A percentile compares a stretch with the other conserved stretches of the same genome.
phyloP scores from a whole-genome alignment of 2,888 invertebrate genomes.

The Parnassius orleans region DNA sequence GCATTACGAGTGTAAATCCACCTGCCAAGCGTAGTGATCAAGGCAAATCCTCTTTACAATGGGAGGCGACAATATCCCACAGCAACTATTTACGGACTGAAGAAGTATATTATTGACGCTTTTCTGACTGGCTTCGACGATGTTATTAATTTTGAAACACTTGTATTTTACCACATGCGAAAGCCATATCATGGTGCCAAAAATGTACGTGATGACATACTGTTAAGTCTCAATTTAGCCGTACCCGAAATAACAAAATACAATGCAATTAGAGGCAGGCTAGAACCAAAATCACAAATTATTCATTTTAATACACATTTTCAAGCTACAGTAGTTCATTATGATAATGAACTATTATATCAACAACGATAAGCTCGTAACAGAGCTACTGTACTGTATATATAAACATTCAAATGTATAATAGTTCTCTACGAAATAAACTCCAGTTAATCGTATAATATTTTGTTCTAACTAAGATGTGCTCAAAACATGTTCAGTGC shows the following conservation, averaged over 20 bases:
- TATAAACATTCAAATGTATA: too few species aligned
- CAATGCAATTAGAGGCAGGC: neutral
- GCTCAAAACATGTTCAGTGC: neutral
- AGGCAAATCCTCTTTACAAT: too few species aligned
- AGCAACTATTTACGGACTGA: neutral
- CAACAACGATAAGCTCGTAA: too few species aligned
- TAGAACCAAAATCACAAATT: neutral
- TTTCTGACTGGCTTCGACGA: neutral
- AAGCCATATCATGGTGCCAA: neutral
- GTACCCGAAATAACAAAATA: too few species aligned
- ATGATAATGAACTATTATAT: too few species aligned
- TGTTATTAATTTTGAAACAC: neutral
- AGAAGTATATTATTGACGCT: neutral
- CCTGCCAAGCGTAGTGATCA: too few species aligned
- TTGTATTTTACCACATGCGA: neutral
- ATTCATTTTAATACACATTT: neutral
- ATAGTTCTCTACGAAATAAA: too few species aligned
- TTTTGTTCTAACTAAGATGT: slow-evolving; percentile 7
- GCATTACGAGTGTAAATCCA: neutral
- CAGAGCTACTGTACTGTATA: too few species aligned
- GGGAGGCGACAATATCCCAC: neutral
- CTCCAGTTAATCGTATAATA: neutral
- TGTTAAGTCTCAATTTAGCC: neutral
- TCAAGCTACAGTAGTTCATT: slow-evolving; percentile 5
- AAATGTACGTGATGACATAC: neutral